phyloP scores from a whole-genome alignment of 1,140 invertebrate genomes.

The Microplitis mediator region DNA sequence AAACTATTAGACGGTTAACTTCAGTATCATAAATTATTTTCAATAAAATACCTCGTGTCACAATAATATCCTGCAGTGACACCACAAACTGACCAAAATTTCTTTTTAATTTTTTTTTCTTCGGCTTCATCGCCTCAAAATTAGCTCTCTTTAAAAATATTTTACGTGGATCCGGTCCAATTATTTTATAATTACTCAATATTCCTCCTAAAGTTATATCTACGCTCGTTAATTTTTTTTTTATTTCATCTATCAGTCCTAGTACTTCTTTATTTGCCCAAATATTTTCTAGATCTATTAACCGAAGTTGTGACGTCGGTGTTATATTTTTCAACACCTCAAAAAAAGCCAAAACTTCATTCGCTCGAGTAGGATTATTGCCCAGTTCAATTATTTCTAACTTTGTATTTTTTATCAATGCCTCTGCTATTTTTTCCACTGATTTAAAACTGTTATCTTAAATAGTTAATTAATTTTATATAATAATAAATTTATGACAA shows the following conservation, averaged over 20 bases:
- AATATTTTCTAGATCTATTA: constrained; percentile 56
- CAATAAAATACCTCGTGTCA: constrained; percentile 31
- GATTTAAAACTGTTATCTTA: constrained; percentile 49
- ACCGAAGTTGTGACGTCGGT: constrained; percentile 35
- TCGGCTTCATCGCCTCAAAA: constrained; percentile 55
- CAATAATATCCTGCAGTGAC: constrained; percentile 38
- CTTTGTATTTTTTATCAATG: constrained; percentile 41
- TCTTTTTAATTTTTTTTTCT: constrained; percentile 51
- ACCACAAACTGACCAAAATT: constrained; percentile 58
- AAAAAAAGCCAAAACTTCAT: constrained; percentile 43
- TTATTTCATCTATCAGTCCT: constrained; percentile 42
- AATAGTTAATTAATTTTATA: neutral
- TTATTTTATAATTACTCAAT: constrained; percentile 54
- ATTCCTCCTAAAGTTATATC: constrained; percentile 55
- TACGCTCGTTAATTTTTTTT: constrained; percentile 43
- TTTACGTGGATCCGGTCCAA: constrained; percentile 54
- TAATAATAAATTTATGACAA: neutral
- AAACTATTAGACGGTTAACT: no score
- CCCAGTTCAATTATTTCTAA: constrained; percentile 45
- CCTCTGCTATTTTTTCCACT: constrained; percentile 40
- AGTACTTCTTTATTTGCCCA: constrained; percentile 52
- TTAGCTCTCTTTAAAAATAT: constrained; percentile 58
- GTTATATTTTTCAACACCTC: constrained; percentile 32
- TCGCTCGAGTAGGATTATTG: constrained; percentile 47
- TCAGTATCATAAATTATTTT: no score